These are phyloP conservation scores for Oncorhynchus clarkii DNA, from an alignment of 2,113 vertebrate genomes.

Conservation along the genomic window DNA sequence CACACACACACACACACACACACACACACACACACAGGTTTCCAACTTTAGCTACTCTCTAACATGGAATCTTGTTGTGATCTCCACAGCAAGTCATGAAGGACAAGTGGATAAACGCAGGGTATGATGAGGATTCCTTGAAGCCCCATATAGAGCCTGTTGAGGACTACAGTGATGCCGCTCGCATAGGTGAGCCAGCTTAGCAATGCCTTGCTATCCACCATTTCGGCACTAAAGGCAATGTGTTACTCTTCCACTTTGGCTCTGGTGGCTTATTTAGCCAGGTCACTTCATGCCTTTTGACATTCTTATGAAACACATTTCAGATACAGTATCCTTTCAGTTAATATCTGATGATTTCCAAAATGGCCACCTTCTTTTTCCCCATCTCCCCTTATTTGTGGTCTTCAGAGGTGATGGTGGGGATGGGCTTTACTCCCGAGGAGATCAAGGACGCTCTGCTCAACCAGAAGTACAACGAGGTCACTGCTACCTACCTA, in stretches of 20 bases:
- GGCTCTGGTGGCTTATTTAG: neutral
- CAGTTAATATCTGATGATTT: no score
- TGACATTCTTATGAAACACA: no score
- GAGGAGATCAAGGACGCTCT: constrained; percentile 92
- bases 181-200: constrained; percentile 61
- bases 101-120: constrained; percentile 94
- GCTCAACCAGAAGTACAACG: constrained; percentile 90
- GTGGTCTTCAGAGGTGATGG: constrained; percentile 84
- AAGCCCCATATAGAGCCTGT: constrained; percentile 85
- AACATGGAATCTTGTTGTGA: neutral
- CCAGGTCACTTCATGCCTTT: neutral
- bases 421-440: constrained; percentile 90
- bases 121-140: constrained; percentile 85
- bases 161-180: constrained; percentile 67
- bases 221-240: neutral
- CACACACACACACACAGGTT: neutral
- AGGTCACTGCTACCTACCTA: constrained; percentile 92
- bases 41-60: neutral
- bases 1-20: neutral
- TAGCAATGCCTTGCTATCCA: neutral
- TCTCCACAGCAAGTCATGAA: constrained; percentile 91
- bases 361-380: neutral
- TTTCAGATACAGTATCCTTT: no score
- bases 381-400: neutral
- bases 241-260: neutral